A percentile compares a stretch with the other conserved stretches of the same genome.
Conservation (phyloP, 2,797 vertebrate species). For the Poliocrania exsul region DNA sequence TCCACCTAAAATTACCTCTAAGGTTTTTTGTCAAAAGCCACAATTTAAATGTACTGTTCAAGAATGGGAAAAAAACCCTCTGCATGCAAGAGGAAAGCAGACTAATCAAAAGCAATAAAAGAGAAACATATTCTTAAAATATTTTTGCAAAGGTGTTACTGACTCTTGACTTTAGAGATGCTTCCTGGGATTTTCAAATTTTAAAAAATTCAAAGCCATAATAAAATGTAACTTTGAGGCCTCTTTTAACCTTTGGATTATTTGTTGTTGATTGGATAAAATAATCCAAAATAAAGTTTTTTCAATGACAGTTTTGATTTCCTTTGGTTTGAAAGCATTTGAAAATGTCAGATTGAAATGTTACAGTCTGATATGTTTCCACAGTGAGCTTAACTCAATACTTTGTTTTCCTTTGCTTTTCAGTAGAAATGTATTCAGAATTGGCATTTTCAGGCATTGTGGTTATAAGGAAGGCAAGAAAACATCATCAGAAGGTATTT, state of each 20-base stretch:
- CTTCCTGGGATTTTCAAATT: background rate
- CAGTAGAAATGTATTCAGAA: background rate
- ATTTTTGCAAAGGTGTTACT: background rate
- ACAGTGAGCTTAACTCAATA: background rate
- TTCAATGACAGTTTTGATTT: background rate
- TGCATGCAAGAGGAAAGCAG: background rate
- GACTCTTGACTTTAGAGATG: background rate
- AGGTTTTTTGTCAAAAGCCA: background rate
- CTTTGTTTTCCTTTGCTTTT: background rate
- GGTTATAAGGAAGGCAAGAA: background rate
- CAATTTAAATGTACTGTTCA: background rate
- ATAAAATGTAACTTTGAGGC: background rate
- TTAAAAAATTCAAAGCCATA: background rate
- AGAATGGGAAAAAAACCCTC: background rate
- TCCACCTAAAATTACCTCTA: background rate
- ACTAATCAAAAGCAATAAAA: background rate
- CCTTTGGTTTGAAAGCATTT: background rate
- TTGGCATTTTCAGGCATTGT: fast-evolving
- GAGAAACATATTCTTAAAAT: background rate
- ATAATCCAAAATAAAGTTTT: background rate
- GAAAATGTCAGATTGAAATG: background rate
- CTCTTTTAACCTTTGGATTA: background rate
- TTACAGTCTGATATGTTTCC: background rate
- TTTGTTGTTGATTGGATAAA: background rate
- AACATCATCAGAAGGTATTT: background rate